These are phyloP conservation scores for Cabera pusaria DNA, from an alignment of 2,888 invertebrate species.

Conservation along the genomic window DNA sequence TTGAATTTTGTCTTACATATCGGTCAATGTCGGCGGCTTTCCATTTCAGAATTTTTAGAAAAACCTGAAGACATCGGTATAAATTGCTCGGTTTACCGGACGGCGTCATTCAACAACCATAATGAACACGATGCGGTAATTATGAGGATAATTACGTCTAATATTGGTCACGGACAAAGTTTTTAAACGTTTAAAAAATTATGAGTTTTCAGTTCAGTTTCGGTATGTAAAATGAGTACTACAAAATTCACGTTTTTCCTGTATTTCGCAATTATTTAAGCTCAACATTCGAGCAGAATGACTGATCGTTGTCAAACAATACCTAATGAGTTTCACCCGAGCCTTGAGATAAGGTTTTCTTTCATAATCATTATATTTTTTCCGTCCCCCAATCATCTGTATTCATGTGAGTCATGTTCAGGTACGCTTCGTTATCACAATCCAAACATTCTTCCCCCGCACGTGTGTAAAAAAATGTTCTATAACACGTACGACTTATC, in stretches of 20 bases:
- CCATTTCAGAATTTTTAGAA: conserved; percentile 54
- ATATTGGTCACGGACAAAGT: conserved; percentile 32
- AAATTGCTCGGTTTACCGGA: conserved; percentile 30
- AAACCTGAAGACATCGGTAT: conserved; percentile 27
- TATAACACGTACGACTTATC: conserved; percentile 3
- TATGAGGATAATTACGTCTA: conserved; percentile 33
- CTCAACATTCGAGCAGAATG: conserved; percentile 7
- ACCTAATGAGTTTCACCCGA: conserved; percentile 8
- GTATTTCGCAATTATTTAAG: conserved; percentile 10
- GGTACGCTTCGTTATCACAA: conserved; percentile 23
- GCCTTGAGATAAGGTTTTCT: conserved; percentile 8
- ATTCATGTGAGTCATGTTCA: conserved; percentile 17
- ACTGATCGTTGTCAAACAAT: conserved; percentile 11
- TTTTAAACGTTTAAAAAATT: conserved; percentile 21
- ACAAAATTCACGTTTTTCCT: conserved; percentile 18
- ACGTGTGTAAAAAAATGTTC: conserved; percentile 4
- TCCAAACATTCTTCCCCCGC: conserved; percentile 15
- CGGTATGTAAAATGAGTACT: conserved; percentile 8
- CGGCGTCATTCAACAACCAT: conserved; percentile 39
- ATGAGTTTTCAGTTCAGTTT: conserved; percentile 16
- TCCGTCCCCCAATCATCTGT: conserved; percentile 5
- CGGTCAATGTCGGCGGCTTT: conserved; percentile 75
- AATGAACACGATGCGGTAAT: conserved; percentile 36
- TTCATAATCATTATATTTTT: conserved; percentile 7
- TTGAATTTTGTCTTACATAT: conserved; percentile 68